Evolutionary conservation across 1,140 invertebrate genomes (phyloP).

Genomic region (Bilobella aurantiaca): DNA sequence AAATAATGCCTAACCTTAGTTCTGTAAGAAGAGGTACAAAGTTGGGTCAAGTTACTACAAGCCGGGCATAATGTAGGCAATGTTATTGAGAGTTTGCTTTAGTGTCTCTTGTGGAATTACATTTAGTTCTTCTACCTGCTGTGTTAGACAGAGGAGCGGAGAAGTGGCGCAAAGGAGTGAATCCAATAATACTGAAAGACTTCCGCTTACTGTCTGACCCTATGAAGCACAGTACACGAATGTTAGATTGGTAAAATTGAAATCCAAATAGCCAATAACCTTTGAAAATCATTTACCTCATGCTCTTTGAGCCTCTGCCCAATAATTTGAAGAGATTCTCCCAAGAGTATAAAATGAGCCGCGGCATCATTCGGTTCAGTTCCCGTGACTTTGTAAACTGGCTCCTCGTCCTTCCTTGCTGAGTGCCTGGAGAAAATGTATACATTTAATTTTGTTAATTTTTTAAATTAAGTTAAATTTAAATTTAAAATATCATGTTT

Average conservation of each 20-base stretch:
- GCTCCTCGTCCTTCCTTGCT: slow-evolving; percentile 35
- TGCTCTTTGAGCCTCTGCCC: slow-evolving; percentile 84
- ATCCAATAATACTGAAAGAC: slow-evolving; percentile 84
- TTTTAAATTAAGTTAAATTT: too few species aligned
- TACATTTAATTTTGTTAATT: not conserved
- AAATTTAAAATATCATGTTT: too few species aligned
- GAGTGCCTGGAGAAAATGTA: slow-evolving; percentile 14
- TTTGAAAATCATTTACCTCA: slow-evolving; percentile 48
- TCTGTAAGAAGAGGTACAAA: not conserved
- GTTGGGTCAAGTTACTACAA: slow-evolving; percentile 47
- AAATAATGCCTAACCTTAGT: not conserved
- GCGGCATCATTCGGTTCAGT: slow-evolving; percentile 81
- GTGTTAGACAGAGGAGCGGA: slow-evolving; percentile 75
- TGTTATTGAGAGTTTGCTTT: slow-evolving; percentile 75
- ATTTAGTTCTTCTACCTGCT: slow-evolving; percentile 64
- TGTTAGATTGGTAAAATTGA: not conserved
- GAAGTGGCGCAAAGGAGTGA: slow-evolving; percentile 85
- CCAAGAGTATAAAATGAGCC: slow-evolving; percentile 80
- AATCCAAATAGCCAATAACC: too few species aligned
- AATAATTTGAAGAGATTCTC: slow-evolving; percentile 85
- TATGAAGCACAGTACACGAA: slow-evolving; percentile 40
- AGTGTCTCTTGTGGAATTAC: slow-evolving; percentile 59
- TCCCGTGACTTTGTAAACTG: slow-evolving; percentile 56
- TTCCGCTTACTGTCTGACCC: slow-evolving; percentile 88
- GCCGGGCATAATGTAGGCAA: slow-evolving; percentile 94